Base-by-base conservation (phyloP, 1,140 invertebrate species). In the Cydia fagiglandana region DNA sequence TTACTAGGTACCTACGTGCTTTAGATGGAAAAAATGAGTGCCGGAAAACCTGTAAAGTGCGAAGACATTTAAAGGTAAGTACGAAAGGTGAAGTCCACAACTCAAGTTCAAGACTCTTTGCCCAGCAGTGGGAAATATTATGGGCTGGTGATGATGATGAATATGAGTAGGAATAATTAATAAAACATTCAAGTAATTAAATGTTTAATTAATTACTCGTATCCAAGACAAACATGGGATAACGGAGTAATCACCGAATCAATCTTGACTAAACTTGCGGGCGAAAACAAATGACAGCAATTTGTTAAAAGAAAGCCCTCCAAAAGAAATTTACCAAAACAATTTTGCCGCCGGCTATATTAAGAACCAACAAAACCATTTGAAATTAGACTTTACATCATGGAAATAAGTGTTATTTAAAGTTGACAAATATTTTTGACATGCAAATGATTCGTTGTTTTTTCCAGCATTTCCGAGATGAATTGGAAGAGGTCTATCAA, bases 401-500 rank as follows among this genome's bases (percentile, higher is more conserved):
- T 6, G 15, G 66, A 17, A 17, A 17, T 38, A 45, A 38, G 15
- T 20, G 41, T n/a, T n/a, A 17, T 45, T 41, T 45, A 20, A 1
- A 38, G 13, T 5, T 12, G 12, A 17, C 45, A 15, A 38, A 10
- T 41, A 17, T 34, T 70, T 17, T n/a, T 10, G 6, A 45, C 7
- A 17, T 38, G 15, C 6, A 70, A 38, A 38, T 17, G 6, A 70
- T 20, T 38, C 7, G 66, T 41, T 70, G 15, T 24, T 45, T 38
- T 45, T 7, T 24, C 56, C 56, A 45, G 24, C 30, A 10, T 70
- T 38, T 45, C 66, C 17, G 66, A 70, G 66, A 70, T 70, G 66
- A 70, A 70, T 70, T 70, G 66, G 66, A 38, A 38, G 17, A 38
- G 66, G 66, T 45, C 66, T 70, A 70, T 70, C 66, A 70, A 38